These are phyloP conservation scores for Sepiola atlantica DNA, from an alignment of 2,888 invertebrate genomes.

Conservation along the genomic window DNA sequence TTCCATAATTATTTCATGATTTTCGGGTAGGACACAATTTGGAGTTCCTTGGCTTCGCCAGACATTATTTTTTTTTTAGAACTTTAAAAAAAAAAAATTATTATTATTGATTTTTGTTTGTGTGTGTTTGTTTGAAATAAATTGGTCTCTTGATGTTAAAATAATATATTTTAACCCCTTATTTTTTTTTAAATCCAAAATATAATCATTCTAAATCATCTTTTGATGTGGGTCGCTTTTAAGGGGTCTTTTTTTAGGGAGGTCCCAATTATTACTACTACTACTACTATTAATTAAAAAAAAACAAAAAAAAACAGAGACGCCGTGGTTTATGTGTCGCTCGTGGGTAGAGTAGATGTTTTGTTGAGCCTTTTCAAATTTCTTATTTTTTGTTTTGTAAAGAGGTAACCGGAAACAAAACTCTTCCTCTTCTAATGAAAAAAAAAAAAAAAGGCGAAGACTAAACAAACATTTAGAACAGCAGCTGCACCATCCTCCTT, in stretches of 20 bases:
- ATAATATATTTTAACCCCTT: neutral
- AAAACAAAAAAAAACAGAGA: neutral
- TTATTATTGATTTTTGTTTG: neutral
- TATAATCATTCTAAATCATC: neutral
- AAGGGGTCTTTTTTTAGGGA: neutral
- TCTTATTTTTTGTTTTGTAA: neutral
- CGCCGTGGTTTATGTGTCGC: neutral
- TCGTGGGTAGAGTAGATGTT: no score
- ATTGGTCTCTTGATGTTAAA: neutral
- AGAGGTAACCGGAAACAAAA: neutral
- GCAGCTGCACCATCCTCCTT: neutral
- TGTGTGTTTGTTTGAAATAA: neutral
- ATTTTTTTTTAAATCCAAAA: neutral
- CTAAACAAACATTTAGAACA: neutral
- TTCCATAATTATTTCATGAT: neutral
- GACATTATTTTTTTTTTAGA: neutral
- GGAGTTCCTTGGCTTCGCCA: neutral
- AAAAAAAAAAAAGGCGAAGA: neutral
- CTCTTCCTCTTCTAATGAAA: neutral
- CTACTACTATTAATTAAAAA: neutral
- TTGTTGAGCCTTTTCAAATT: neutral
- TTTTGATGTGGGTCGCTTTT: neutral
- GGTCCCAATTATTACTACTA: neutral
- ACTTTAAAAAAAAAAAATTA: neutral
- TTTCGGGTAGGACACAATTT: neutral